Base-by-base conservation (phyloP, 1,140 invertebrate species). In the Nymphalis io region DNA sequence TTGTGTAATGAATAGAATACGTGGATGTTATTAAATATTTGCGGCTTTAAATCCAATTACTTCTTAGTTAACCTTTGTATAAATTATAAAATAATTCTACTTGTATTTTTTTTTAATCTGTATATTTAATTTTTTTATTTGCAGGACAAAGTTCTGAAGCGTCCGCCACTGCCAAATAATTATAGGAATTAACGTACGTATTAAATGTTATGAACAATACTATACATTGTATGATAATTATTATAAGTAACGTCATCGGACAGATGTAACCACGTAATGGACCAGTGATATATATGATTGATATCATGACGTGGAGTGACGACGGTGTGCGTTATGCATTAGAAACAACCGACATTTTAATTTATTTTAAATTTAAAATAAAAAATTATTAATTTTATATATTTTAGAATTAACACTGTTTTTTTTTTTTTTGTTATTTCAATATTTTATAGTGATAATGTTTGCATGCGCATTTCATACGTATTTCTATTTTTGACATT, bases 81-180 rank as follows among this genome's bases (percentile, higher is more conserved):
- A n/a, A n/a, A n/a, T n/a, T n/a, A n/a, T n/a, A n/a, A n/a, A n/a
- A n/a, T n/a, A n/a, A n/a, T n/a, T n/a, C n/a, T n/a, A n/a, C n/a
- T n/a, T n/a, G n/a, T n/a, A n/a, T 1, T 16, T 5, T 15, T 5
- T 16, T 44, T 0, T 44, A n/a, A 1, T 44, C 5, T 5, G 12
- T 44, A n/a, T n/a, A 6, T 33, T 38, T 51, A 39, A 12, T 46
- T 68, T 70, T 33, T 73, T 40, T 58, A 0, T 65, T 78, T 78
- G 53, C 76, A 80, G 78, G 68, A 74, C 72, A 63, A 70, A 57
- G 69, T 58, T 71, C n/a, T 76, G 60, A 59, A 65, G 59, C 40
- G 68, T 76, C 75, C 75, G 66, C 60, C 69, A 76, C 75, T 76
- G 74, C 74, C 74, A 76, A 76, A 76, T 76, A 76, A 76, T 51